Conservation (phyloP, 2,888 invertebrate species). For the Synanthedon vespiformis region DNA sequence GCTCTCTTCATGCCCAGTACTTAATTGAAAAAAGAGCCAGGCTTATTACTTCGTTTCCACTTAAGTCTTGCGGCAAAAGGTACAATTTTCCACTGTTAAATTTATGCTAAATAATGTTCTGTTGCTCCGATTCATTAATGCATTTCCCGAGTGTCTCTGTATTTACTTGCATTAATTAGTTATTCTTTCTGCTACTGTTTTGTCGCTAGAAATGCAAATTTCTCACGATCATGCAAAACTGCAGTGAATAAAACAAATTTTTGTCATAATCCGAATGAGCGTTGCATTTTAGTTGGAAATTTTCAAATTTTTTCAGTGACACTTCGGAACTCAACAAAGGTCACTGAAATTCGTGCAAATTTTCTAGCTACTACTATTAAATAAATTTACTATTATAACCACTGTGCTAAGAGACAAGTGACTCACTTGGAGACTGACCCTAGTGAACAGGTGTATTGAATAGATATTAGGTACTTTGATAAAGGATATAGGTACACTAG, state of each 20-base stretch:
- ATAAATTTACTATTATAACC: too few species aligned
- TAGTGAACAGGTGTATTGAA: too few species aligned
- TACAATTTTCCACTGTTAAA: background rate
- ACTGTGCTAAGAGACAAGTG: too few species aligned
- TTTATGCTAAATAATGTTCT: background rate
- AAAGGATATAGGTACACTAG: too few species aligned
- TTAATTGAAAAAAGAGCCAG: background rate
- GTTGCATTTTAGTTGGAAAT: too few species aligned
- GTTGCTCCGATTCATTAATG: background rate
- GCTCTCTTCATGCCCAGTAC: background rate
- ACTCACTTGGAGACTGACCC: too few species aligned
- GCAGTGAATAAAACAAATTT: background rate
- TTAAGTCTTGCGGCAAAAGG: background rate
- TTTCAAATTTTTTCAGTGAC: too few species aligned
- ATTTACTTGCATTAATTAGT: background rate
- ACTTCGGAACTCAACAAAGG: too few species aligned
- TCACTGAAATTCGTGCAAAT: too few species aligned
- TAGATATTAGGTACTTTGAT: too few species aligned
- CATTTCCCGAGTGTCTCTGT: background rate
- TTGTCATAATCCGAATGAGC: too few species aligned
- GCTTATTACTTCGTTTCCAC: background rate
- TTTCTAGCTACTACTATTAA: too few species aligned
- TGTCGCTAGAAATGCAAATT: background rate
- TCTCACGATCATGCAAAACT: background rate
- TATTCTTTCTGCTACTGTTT: background rate